Evolutionary conservation across 2,888 invertebrate species (phyloP), one percentile per base, ranked within the genome.

Genomic region (Eilema depressum): DNA sequence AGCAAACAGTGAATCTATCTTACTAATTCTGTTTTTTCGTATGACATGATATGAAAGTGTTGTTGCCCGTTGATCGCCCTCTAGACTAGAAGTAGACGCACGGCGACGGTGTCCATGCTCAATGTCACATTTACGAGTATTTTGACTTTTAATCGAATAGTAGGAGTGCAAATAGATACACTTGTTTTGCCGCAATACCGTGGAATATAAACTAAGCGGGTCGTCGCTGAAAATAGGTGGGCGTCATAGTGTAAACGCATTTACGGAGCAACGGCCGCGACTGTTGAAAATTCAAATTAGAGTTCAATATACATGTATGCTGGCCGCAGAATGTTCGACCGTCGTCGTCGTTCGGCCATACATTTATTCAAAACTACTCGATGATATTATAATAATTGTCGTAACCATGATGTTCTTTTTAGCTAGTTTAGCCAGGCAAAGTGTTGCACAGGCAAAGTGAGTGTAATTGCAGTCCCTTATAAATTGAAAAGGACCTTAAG

Each of bases 211-310:
- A 85, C 87, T 85, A 88, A 88, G 89, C 90, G 87, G 91, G 91
- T 89, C 86, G 77, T 75, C 78, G 83, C 89, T 88, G 85, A 91
- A 92, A 92, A 92, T 92, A 92, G 91, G 92, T 93, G 91, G 91
- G 92, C 89, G 93, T 90, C 83, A 85, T 89, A 88, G 84, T 86
- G 86, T 88, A 86, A 88, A 89, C 88, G 84, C 83, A 83, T 82
- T 84, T 79, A 74, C 77, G 84, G 92, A 90, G 88, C 93, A 90
- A 88, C 86, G 93, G 85, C 91, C 92, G 87, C 67, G 64, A 68
- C 75, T 74, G 81, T 85, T 86, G 84, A 86, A 89, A 86, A 87
- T 85, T 86, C 78, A 84, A 84, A 83, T 85, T 77, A 82, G 79
- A 82, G 79, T 79, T 82, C 77, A 82, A 79, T 82, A 80, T 81